Base-by-base conservation (phyloP, 1,140 invertebrate species). In the Zaprionus tsacasi region DNA sequence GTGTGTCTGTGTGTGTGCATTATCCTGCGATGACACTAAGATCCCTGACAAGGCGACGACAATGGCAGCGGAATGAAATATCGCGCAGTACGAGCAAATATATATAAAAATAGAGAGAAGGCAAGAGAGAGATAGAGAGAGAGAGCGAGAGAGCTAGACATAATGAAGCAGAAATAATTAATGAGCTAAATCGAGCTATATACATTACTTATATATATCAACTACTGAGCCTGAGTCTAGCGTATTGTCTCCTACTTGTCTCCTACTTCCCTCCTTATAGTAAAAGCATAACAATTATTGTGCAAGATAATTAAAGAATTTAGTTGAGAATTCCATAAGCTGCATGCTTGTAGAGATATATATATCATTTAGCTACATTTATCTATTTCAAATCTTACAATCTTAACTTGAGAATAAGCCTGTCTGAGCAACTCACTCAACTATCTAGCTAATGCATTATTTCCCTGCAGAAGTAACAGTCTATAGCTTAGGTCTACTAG, bases 11-110 rank as follows among this genome's bases (percentile, higher is more conserved):
- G 43, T 43, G 45, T 61, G 5, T 60, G 58, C 60, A 52, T 52
- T 63, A 52, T 63, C 60, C 60, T 25, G 33, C 33, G 48, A 52
- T 54, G 48, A 64, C 60, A 64, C 60, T 54, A 54, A 64, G 48
- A 52, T 64, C 60, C 60, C 45, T 54, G 45, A 64, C 48, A 38
- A 38, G 43, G 43, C 58, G 58, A 40, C 21, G 58, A 57, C 58
- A 61, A 61, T 61, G 43, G n/a, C 30, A 43, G 3, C 12, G 35
- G 56, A 40, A 58, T 58, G 15, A 63, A 52, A 63, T 48, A 45
- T 6, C 27, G 6, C 30, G 12, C n/a, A 61, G 15, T 33, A 30
- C 30, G n/a, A 36, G 17, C n/a, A 64, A 54, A 64, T 54, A 38
- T 38, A 6, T 50, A 33, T 43, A 30, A 15, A 48, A 8, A 48